Evolutionary conservation across 1,140 invertebrate genomes (phyloP), one percentile per base, ranked within the genome.

Genomic region (Drosophila azteca): DNA sequence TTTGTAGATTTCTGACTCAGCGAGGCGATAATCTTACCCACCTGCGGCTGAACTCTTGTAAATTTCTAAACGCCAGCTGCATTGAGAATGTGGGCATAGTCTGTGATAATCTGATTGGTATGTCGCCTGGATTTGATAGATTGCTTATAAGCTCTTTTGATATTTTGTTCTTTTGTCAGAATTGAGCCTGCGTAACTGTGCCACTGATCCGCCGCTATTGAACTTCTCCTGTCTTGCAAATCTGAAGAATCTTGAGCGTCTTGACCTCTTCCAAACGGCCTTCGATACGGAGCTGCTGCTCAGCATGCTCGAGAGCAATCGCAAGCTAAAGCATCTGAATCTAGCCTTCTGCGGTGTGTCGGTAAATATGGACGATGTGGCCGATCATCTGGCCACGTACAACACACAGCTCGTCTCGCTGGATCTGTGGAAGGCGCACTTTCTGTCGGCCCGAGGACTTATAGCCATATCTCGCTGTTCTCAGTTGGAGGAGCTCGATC

Each of bases 401-500:
- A 96, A 96, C 90, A 93, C 92, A 11, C 91, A 95, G 57, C 88
- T 97, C 1, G 92, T 95, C 52, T 96, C 95, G 1, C 93, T 97
- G 55, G 97, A 98, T 90, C 95, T 97, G 72, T 98, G 97, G 97
- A 96, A 97, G 90, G 94, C 95, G 0, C 95, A 95, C 77, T 95
- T 94, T 17, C 90, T 98, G 29, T 95, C 95, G 0, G 93, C 95
- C 1, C 91, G 93, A 6, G 96, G 96, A 6, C 93, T 97, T 1
- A 91, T 93, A 67, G 93, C 94, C 9, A 91, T 98, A 3, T 92
- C 94, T 0, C 92, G 93, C n/a, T 97, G 96, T 82, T 92, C 77
- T 60, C 92, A 94, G 46, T 91, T 98, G 15, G 94, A 96, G 83
- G 97, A 98, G 92, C 92, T 98, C 17, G 97, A 98, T 92, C 93